A percentile compares a stretch with the other conserved stretches of the same genome.
Evolutionary conservation across 2,797 vertebrate species (phyloP).

Genomic region (Chiloscyllium punctatum): DNA sequence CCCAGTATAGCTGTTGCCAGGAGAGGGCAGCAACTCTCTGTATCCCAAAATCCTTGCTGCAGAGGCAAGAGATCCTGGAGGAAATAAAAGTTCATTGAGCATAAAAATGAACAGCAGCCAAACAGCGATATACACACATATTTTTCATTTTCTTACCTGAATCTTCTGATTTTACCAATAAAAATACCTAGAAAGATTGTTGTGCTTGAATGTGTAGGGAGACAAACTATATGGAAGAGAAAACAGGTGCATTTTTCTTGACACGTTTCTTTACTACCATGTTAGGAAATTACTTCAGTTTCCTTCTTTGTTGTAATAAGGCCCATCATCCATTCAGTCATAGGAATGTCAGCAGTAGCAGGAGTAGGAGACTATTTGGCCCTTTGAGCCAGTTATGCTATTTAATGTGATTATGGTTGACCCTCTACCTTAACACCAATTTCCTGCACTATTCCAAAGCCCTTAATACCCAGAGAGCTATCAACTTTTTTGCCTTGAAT

Average conservation of each 20-base stretch:
- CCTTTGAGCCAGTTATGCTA: not conserved
- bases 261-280: not conserved
- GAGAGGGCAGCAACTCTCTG: conserved; percentile 59
- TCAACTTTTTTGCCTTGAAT: not conserved
- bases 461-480: not conserved
- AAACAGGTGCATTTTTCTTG: not conserved
- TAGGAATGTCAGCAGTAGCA: not conserved
- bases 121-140: not conserved
- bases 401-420: not conserved
- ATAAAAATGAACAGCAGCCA: not conserved
- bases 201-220: not conserved
- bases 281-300: not conserved
- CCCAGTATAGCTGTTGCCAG: conserved; percentile 64
- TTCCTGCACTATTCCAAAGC: not conserved
- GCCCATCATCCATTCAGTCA: not conserved
- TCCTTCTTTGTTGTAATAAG: not conserved
- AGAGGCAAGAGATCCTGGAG: conserved; percentile 53
- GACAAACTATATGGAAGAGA: not conserved
- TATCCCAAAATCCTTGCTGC: conserved; percentile 54
- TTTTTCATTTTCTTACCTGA: not conserved
- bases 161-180: not conserved
- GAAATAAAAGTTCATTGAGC: conserved; percentile 40
- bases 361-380: not conserved
- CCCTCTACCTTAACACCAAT: not conserved
- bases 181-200: not conserved